Percentiles rank a stretch among this genome's conserved stretches.
These are phyloP conservation scores for Perca schrenkii DNA, from an alignment of 2,113 vertebrate genomes.

Conservation along the genomic window DNA sequence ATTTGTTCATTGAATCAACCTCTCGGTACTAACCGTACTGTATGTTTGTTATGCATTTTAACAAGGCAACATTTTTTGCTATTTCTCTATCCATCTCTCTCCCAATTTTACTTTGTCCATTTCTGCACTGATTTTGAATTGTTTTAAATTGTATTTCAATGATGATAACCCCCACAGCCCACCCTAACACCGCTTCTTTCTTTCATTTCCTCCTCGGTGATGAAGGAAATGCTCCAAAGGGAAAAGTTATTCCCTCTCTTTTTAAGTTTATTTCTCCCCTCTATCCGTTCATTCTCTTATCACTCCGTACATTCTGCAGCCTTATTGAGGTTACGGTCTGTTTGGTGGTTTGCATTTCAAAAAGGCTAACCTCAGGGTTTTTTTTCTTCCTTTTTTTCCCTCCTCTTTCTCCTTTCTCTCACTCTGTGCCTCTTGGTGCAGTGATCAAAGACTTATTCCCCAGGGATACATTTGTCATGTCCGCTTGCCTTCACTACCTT, in stretches of 20 bases:
- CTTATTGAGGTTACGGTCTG: constrained; percentile 26
- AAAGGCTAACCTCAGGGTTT: constrained; percentile 21
- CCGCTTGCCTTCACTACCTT: not conserved
- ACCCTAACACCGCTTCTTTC: not conserved
- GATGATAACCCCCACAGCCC: not conserved
- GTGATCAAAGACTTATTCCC: constrained; percentile 51
- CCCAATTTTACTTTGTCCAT: not conserved
- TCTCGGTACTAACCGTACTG: not conserved
- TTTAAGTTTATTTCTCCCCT: not conserved
- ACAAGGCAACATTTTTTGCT: not conserved
- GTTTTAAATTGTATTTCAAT: constrained; percentile 19
- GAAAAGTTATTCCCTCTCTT: not conserved
- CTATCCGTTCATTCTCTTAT: not conserved
- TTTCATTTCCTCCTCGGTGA: not conserved
- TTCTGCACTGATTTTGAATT: not conserved
- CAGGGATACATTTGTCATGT: constrained; percentile 31
- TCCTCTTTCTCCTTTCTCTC: constrained; percentile 14
- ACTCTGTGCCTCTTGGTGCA: not conserved
- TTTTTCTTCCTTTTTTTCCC: not conserved
- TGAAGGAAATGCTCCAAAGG: constrained; percentile 1
- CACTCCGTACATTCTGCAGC: constrained; percentile 11
- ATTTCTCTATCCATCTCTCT: too few relatives aligned
- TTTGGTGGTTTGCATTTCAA: constrained; percentile 61
- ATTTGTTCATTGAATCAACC: not conserved
- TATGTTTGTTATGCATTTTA: not conserved